A percentile compares a stretch with the other conserved stretches of the same genome.
Conservation (phyloP, 92 coral and sea anemone species). For the Porites divaricata region DNA sequence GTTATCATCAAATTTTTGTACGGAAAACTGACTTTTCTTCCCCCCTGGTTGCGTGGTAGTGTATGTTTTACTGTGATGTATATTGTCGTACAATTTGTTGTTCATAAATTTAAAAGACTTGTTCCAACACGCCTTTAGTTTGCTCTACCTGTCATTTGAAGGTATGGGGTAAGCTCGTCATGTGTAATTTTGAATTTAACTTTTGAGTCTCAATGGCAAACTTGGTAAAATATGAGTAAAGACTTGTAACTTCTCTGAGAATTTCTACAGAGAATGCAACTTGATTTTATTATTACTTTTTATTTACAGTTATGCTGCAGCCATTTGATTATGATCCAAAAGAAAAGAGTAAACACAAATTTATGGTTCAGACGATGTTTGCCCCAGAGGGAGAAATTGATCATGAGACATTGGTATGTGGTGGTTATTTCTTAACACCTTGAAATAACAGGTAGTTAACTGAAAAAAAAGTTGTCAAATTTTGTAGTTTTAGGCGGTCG, state of each 20-base stretch:
- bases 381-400: conserved; percentile 82
- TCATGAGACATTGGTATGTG: conserved; percentile 84
- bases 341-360: conserved; percentile 97
- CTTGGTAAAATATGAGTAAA: no score
- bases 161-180: no score
- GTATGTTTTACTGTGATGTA: not conserved
- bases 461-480: no score
- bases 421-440: not conserved
- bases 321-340: conserved; percentile 97
- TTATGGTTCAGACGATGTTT: conserved; percentile 99
- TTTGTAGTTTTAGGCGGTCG: no score
- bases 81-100: not conserved
- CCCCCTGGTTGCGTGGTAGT: not conserved
- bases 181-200: no score
- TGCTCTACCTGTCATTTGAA: not conserved
- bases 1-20: not conserved
- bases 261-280: not conserved
- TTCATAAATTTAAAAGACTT: not conserved
- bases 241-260: no score
- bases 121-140: not conserved
- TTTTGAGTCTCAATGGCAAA: no score
- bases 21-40: not conserved
- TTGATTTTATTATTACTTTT: conserved; percentile 1
- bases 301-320: conserved; percentile 86
- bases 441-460: not conserved